These are phyloP conservation scores for Corythaixoides concolor DNA, from an alignment of 2,113 vertebrate species.

Conservation along the genomic window DNA sequence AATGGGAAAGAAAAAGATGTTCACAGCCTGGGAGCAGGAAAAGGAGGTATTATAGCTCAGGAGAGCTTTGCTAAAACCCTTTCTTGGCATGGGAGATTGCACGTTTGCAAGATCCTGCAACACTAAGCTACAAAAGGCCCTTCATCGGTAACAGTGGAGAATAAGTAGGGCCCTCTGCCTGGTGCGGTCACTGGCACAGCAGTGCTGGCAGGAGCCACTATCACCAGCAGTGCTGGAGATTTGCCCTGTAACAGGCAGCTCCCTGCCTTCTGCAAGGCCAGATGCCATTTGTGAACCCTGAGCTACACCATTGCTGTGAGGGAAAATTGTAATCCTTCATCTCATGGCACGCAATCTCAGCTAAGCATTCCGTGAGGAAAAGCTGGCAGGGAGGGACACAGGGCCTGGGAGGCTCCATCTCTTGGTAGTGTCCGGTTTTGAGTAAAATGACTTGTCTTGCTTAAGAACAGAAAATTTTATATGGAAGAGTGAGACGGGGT, in stretches of 20 bases:
- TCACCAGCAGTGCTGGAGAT: accelerated
- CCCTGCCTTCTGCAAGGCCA: neutral
- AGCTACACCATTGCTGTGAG: neutral
- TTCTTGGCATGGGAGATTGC: neutral
- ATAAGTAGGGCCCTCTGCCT: neutral
- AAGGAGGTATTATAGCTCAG: neutral
- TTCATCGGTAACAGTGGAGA: neutral
- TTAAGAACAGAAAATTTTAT: neutral
- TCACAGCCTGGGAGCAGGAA: neutral
- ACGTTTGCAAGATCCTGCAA: neutral
- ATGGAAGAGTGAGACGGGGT: neutral
- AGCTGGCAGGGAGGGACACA: neutral
- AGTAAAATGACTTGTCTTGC: neutral
- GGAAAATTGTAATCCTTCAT: neutral
- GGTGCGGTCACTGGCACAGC: neutral
- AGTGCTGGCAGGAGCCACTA: neutral
- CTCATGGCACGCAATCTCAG: neutral
- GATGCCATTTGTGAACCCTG: neutral
- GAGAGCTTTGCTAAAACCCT: neutral
- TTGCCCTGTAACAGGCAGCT: neutral
- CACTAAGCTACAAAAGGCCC: neutral
- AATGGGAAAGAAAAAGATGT: neutral
- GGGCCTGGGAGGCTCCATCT: neutral
- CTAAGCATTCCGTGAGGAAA: neutral
- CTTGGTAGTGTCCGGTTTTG: neutral